These are phyloP conservation scores for Porites evermanni DNA, from an alignment of 92 coral and sea anemone genomes.

Conservation along the genomic window DNA sequence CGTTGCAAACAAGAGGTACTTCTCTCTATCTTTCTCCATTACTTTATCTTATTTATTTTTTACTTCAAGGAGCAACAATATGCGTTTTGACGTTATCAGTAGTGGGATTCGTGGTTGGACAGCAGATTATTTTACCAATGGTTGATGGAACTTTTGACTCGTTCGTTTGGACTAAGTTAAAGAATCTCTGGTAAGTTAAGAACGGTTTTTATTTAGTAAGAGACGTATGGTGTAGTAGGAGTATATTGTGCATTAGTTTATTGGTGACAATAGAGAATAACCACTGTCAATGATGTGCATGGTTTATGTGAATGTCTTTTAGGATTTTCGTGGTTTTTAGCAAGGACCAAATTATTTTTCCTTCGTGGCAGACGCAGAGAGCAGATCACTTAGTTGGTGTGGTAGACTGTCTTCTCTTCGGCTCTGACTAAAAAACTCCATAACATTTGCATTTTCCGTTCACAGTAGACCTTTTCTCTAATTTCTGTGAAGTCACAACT, in stretches of 20 bases:
- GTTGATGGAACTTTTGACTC: conserved; percentile 50
- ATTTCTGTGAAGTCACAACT: too few relatives aligned
- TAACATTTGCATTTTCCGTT: too few relatives aligned
- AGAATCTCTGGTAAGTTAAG: conserved; percentile 52
- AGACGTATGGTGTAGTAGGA: too few relatives aligned
- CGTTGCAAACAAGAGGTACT: too few relatives aligned
- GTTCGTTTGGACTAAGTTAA: conserved; percentile 19
- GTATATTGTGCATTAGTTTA: too few relatives aligned
- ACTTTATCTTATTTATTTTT: neutral
- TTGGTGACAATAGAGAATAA: too few relatives aligned
- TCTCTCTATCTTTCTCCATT: too few relatives aligned
- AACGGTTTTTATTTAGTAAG: neutral
- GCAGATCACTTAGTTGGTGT: too few relatives aligned
- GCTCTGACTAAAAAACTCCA: too few relatives aligned
- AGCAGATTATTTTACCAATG: conserved; percentile 62
- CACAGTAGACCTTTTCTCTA: too few relatives aligned
- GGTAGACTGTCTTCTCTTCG: too few relatives aligned
- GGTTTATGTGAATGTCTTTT: neutral
- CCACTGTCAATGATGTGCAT: neutral
- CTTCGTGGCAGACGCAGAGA: neutral
- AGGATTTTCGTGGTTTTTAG: neutral
- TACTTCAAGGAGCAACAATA: neutral
- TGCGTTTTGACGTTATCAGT: conserved; percentile 8
- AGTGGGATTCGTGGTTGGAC: conserved; percentile 56
- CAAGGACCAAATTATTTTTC: neutral